Evolutionary conservation across 2,113 vertebrate genomes (phyloP), one percentile per base, ranked within the genome.

Genomic region (Conger conger): DNA sequence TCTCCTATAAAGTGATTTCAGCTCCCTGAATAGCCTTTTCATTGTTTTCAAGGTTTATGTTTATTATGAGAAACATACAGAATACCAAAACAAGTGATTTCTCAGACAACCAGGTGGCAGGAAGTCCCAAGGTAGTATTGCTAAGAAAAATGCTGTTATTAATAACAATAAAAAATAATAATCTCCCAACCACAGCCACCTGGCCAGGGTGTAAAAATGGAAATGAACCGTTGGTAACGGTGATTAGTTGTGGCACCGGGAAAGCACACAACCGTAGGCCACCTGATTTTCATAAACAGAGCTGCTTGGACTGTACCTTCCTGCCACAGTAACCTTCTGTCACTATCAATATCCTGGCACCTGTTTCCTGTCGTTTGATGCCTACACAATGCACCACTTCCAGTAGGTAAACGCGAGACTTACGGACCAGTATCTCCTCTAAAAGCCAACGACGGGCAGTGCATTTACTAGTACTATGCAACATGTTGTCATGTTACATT

Each of bases 201-300:
- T 96, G 95, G 92, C 80, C 93, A 5, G 86, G 90, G 92, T 93
- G 94, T 94, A 93, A 83, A 92, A 95, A 91, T 92, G 88, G 93
- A 93, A 91, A 91, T 91, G 90, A 91, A 87, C 91, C 91, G 93
- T 92, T 93, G 91, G 40, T 90, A 79, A 36, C 91, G 92, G 92
- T 95, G 94, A 95, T 95, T 93, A 93, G 93, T 93, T 95, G 94
- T 95, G 95, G 94, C 95, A 93, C 93, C 93, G 89, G 92, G 93
- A 37, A 60, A 91, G 88, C 91, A 92, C 91, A 93, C 92, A 86
- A 93, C 89, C 83, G 27, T 87, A 85, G 90, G 91, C 89, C 94
- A 95, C 94, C 94, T 95, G 95, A 94, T 92, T 95, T 92, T 89
- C 88, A 63, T 88, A 82, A 63, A 73, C 53, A 37, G 84, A 81